Evolutionary conservation across 2,113 vertebrate genomes (phyloP).

Genomic region (Tor tambroides): DNA sequence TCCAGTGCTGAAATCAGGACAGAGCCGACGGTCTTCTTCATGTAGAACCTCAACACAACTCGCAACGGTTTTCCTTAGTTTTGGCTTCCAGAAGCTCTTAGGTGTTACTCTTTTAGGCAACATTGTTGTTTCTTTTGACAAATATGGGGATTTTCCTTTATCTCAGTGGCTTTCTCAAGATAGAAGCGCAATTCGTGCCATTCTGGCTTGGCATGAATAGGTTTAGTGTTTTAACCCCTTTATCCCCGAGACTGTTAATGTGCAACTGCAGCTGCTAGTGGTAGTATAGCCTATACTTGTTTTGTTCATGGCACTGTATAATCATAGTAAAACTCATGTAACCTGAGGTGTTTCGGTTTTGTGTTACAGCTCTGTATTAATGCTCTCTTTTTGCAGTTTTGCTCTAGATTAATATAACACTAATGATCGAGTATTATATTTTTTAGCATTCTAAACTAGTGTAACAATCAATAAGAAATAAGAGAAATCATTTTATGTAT

Average conservation of each 20-base stretch:
- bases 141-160: slow-evolving; percentile 39
- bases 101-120: slow-evolving; percentile 22
- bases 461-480: slow-evolving; percentile 54
- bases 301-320: slow-evolving; percentile 58
- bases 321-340: slow-evolving; percentile 53
- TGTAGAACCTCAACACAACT: slow-evolving; percentile 11
- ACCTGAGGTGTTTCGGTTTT: slow-evolving; percentile 48
- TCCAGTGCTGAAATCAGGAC: slow-evolving; percentile 48
- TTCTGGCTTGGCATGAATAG: slow-evolving; percentile 46
- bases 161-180: slow-evolving; percentile 35
- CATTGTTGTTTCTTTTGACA: slow-evolving; percentile 33
- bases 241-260: slow-evolving; percentile 51
- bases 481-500: slow-evolving; percentile 49
- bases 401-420: slow-evolving; percentile 49
- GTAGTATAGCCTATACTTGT: slow-evolving; percentile 55
- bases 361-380: slow-evolving; percentile 51
- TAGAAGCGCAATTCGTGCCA: slow-evolving; percentile 39
- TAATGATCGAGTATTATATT: slow-evolving; percentile 52
- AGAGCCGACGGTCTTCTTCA: slow-evolving; percentile 27
- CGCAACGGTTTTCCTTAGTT: neutral
- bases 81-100: neutral
- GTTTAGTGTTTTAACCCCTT: slow-evolving; percentile 50
- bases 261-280: slow-evolving; percentile 60
- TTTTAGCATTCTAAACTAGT: slow-evolving; percentile 56
- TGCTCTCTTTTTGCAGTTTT: slow-evolving; percentile 50